Evolutionary conservation across 2,113 vertebrate genomes (phyloP), one percentile per base, ranked within the genome.

Genomic region (Lethenteron camtschaticum): DNA sequence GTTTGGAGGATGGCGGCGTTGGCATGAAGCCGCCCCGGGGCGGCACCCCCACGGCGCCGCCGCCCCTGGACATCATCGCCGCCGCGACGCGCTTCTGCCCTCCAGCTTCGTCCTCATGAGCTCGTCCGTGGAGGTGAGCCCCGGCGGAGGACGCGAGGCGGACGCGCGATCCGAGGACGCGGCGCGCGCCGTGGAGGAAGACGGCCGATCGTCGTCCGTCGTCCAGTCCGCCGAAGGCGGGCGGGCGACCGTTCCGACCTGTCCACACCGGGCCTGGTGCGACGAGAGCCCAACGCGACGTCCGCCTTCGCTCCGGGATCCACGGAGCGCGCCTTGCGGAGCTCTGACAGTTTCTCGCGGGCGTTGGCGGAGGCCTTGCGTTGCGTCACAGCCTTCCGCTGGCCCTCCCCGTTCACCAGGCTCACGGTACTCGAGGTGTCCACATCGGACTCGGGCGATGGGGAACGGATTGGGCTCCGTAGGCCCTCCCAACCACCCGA

Each of bases 91-190:
- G 74, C 83, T 86, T 69, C 79, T 70, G 12, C 80, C 78, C 58
- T 88, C 88, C 24, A 85, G 78, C 79, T 88, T 95, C 75, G 86
- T 85, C 75, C 85, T 82, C 56, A 83, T 70, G 68, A 82, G 81
- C 71, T 92, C 89, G 70, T 92, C 88, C 10, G 83, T 77, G 71
- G 84, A 85, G 55, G 81, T 79, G 73, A 87, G 82, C 71, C 82
- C 82, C 11, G 82, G 82, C 56, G 85, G 81, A 76, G 81, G 84
- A 55, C 81, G 82, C 71, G 86, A 87, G 75, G 88, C 88, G 14
- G 81, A 89, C 80, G 96, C 92, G 79, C 96, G 94, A 73, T 96
- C 90, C 71, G 90, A 95, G 16, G 92, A 99, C 2, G 95, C 80
- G 69, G 95, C 82, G 75, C 96, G 91, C 10, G 90, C 96, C 73